Evolutionary conservation across 2,113 vertebrate species (phyloP).

Genomic region (Pseudopodoces humilis): DNA sequence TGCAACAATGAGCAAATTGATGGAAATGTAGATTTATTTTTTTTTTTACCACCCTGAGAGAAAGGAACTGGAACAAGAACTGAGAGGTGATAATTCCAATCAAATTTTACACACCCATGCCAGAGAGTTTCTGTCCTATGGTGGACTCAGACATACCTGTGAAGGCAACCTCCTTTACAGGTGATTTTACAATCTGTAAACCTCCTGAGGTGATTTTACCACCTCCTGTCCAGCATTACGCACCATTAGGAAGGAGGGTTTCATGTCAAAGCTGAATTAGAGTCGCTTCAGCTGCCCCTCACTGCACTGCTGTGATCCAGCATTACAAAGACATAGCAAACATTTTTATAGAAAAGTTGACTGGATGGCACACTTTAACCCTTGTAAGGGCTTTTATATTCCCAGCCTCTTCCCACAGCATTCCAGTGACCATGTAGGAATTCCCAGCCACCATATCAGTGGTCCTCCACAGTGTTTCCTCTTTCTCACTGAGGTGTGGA

Average conservation of each 20-base stretch:
- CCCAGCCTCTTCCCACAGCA: not conserved
- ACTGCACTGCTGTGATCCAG: not conserved
- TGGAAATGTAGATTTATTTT: not conserved
- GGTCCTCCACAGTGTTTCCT: not conserved
- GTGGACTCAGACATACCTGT: too few relatives aligned
- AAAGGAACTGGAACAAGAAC: not conserved
- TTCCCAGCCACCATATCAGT: not conserved
- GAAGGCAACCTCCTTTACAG: not conserved
- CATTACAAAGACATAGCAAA: not conserved
- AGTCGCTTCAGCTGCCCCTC: not conserved
- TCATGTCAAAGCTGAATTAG: not conserved
- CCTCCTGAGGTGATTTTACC: not conserved
- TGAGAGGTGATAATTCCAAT: not conserved
- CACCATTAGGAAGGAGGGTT: not conserved
- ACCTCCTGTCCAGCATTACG: not conserved
- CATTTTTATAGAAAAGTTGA: not conserved
- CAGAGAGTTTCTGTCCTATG: not conserved
- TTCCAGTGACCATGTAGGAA: not conserved
- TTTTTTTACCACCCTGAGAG: not conserved
- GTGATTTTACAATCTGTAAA: not conserved
- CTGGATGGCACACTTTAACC: not conserved
- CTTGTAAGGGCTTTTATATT: not conserved
- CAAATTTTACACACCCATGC: not conserved
- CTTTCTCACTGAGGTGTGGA: not conserved
- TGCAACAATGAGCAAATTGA: not conserved